Conservation (phyloP, 2,113 vertebrate species). For the Bambusicola thoracicus region DNA sequence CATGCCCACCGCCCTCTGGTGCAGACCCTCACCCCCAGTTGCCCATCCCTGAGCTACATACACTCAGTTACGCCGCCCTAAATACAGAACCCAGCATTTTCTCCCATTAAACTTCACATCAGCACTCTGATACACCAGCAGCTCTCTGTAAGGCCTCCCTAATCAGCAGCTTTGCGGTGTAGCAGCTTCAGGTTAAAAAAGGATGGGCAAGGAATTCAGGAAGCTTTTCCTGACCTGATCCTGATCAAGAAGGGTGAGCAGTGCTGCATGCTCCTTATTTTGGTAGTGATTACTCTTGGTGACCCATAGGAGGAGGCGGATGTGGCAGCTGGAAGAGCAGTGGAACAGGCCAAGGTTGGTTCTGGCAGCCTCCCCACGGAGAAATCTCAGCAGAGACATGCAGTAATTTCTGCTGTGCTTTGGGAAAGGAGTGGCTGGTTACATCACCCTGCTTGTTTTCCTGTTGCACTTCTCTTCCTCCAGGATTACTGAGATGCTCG, state of each 20-base stretch:
- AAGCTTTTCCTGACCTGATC: not conserved
- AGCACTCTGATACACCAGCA: not conserved
- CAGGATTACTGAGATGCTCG: not conserved
- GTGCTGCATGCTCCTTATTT: not conserved
- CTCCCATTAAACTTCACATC: not conserved
- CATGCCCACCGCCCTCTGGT: not conserved
- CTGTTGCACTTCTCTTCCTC: not conserved
- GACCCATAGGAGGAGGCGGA: not conserved
- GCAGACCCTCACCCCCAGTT: not conserved
- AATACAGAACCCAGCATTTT: not conserved
- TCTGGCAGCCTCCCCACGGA: not conserved
- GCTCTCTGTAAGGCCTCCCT: not conserved
- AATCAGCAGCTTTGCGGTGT: not conserved
- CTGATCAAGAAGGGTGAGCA: not conserved
- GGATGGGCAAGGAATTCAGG: not conserved
- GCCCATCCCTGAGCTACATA: not conserved
- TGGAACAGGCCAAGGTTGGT: not conserved
- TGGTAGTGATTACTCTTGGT: not conserved
- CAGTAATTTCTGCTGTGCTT: not conserved
- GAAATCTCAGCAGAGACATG: not conserved
- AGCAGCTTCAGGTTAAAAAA: not conserved
- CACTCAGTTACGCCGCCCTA: not conserved
- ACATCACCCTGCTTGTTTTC: not conserved
- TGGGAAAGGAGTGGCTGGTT: not conserved
- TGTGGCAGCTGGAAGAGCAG: not conserved